These are phyloP conservation scores for Pristionchus arcanus DNA, from an alignment of 2,888 invertebrate genomes.

Conservation along the genomic window DNA sequence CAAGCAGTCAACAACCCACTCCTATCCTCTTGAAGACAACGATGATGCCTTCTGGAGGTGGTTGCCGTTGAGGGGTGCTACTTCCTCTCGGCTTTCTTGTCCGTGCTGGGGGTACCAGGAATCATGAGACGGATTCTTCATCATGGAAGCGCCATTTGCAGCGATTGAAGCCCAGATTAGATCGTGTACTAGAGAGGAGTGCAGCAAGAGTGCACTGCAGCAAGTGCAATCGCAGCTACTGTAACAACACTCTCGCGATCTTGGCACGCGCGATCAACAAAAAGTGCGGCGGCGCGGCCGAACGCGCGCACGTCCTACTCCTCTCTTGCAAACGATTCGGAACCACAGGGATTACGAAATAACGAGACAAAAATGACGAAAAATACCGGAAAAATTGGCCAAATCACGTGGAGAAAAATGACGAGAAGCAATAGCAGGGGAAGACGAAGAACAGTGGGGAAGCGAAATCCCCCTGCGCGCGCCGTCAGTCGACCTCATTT, in stretches of 20 bases:
- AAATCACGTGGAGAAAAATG: neutral
- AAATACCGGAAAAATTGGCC: neutral
- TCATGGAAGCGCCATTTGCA: neutral
- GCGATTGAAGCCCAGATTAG: too few relatives aligned
- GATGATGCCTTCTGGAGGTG: too few relatives aligned
- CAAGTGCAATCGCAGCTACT: neutral
- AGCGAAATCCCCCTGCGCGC: neutral
- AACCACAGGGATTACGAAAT: neutral
- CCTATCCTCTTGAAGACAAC: too few relatives aligned
- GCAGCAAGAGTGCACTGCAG: neutral
- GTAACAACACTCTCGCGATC: slow-evolving; percentile 7
- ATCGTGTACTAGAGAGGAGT: neutral
- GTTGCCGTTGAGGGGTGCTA: too few relatives aligned
- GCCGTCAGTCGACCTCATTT: slow-evolving; percentile 44
- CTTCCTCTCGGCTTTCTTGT: too few relatives aligned
- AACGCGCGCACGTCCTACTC: neutral
- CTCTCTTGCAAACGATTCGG: neutral
- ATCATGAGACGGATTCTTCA: neutral
- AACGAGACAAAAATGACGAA: neutral
- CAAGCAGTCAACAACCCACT: too few relatives aligned
- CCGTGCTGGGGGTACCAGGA: neutral
- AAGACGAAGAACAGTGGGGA: neutral
- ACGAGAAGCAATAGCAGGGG: neutral
- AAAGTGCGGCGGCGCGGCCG: neutral
- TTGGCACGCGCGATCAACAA: neutral